These are phyloP conservation scores for Pelobates fuscus DNA, from an alignment of 2,113 vertebrate species.

Conservation along the genomic window DNA sequence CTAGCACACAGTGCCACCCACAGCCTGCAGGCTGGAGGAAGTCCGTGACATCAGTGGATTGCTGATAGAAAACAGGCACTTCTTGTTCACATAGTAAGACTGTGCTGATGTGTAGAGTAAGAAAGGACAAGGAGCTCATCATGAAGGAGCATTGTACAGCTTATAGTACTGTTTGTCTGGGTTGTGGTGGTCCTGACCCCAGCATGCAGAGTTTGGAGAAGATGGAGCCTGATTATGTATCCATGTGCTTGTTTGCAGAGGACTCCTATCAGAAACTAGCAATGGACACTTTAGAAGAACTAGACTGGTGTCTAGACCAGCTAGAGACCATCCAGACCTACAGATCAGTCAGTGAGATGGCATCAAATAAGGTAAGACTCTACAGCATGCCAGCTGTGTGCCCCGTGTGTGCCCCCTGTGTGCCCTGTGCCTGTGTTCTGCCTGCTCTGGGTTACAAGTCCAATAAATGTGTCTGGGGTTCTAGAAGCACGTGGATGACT, in stretches of 20 bases:
- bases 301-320: constrained; percentile 99
- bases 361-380: constrained; percentile 92
- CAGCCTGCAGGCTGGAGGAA: constrained; percentile 56
- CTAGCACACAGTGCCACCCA: constrained; percentile 50
- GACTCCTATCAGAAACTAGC: constrained; percentile 97
- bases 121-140: constrained; percentile 59
- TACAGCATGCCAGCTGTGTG: neutral
- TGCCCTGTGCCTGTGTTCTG: too few relatives aligned
- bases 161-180: constrained; percentile 61
- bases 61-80: constrained; percentile 45
- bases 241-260: constrained; percentile 90
- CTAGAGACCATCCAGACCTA: constrained; percentile 98
- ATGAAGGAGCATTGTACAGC: constrained; percentile 75
- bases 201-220: constrained; percentile 66
- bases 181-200: constrained; percentile 53
- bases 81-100: constrained; percentile 49
- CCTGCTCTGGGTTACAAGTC: neutral
- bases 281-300: constrained; percentile 96
- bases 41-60: constrained; percentile 61
- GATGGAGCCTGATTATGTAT: constrained; percentile 76
- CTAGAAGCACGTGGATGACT: neutral
- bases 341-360: constrained; percentile 98
- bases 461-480: neutral
- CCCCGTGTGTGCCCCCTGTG: neutral
- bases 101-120: constrained; percentile 56